phyloP scores from a whole-genome alignment of 2,888 invertebrate species.

The Notocelia uddmanniana region DNA sequence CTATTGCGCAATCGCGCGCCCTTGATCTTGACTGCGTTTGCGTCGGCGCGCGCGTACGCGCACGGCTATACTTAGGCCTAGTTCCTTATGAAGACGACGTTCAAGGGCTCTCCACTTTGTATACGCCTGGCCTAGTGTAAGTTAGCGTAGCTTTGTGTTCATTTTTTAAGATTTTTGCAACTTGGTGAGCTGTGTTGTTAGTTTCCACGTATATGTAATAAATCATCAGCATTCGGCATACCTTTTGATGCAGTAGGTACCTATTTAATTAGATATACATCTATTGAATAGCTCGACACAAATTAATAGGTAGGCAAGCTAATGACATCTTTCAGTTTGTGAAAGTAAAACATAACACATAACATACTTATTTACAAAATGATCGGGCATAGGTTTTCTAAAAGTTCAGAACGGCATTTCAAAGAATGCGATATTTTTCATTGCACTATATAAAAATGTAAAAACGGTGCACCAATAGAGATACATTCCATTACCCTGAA shows the following conservation, averaged over 20 bases:
- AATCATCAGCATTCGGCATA: not conserved
- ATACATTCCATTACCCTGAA: too few species aligned
- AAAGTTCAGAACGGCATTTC: too few species aligned
- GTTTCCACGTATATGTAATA: not conserved
- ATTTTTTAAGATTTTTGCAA: not conserved
- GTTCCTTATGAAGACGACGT: slow-evolving; percentile 19
- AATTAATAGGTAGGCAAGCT: not conserved
- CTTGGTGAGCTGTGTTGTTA: not conserved
- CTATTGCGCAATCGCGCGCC: slow-evolving; percentile 84
- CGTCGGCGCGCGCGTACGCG: slow-evolving; percentile 73
- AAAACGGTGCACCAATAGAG: too few species aligned
- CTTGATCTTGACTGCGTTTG: slow-evolving; percentile 86
- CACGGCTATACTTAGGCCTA: slow-evolving; percentile 37
- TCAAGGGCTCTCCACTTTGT: slow-evolving; percentile 1
- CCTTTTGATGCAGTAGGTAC: not conserved
- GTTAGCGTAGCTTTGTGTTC: slow-evolving; percentile 1
- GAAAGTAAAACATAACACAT: too few species aligned
- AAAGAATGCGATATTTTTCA: too few species aligned
- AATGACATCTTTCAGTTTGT: not conserved
- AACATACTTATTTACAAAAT: too few species aligned
- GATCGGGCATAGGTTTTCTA: too few species aligned
- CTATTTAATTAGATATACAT: too few species aligned
- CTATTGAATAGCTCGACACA: not conserved
- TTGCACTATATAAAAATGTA: too few species aligned
- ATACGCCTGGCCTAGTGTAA: slow-evolving; percentile 16